Base-by-base conservation (phyloP, 2,113 vertebrate genomes). In the Nesoenas mayeri region DNA sequence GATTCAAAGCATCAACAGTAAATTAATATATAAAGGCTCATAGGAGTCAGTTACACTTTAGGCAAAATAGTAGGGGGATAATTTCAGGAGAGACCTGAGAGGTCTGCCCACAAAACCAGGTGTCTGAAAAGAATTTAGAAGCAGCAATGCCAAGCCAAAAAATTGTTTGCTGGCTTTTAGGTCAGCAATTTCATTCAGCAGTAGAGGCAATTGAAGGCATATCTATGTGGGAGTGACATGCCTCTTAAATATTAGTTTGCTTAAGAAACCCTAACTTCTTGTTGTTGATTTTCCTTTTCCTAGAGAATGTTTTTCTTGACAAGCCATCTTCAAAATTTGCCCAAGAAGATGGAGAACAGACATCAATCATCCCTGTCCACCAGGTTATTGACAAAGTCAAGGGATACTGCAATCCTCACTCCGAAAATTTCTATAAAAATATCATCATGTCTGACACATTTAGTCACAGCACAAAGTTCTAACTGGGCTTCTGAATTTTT, bases 391-490 rank as follows among this genome's bases (percentile, higher is more conserved):
- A 99, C 96, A 99, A 99, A 93, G 99, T 99, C 89, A 99, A 99
- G 90, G 99, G 98, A 87, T 99, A 99, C 96, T 99, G 98, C 96
- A 99, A 97, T 78, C 97, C 98, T 40, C 99, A 98, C 93, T 99
- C 99, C 0, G 98, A 99, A 96, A 99, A 98, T 97, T 99, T 99
- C 98, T 99, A 99, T 98, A 99, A 99, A 98, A 99, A 99, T 94
- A 99, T 99, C 95, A 99, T 99, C 91, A 97, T 99, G 98, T 99
- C 99, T 0, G 99, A 99, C 78, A 98, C 98, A 61, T 99, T 99
- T 91, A 98, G 98, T 96, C 97, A 98, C 96, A 99, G 98, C 97
- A 99, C 99, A 53, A 99, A 99, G 96, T 99, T 99, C 97, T 99
- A 97, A 97, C 10, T 29, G 48, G 32, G 22, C 54, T 81, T 91